A percentile compares a stretch with the other conserved stretches of the same genome.
These are phyloP conservation scores for Oreochromis mossambicus DNA, from an alignment of 2,797 vertebrate species.

Conservation along the genomic window DNA sequence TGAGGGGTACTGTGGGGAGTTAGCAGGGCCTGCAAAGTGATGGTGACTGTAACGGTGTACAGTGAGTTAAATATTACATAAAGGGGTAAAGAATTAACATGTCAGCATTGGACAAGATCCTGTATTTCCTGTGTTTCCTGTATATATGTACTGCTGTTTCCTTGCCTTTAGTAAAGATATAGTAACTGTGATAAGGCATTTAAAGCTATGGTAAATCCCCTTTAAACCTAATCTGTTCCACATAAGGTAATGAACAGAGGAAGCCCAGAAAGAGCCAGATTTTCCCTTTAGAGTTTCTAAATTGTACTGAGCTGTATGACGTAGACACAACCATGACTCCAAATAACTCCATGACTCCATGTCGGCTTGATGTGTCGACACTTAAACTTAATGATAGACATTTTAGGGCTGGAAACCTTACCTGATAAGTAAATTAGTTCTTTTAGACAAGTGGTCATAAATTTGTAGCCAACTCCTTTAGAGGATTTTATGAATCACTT, in stretches of 20 bases:
- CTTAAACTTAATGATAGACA: neutral
- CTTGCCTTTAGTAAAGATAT: neutral
- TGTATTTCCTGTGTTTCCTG: neutral
- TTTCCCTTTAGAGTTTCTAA: neutral
- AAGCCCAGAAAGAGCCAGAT: neutral
- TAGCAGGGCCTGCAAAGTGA: neutral
- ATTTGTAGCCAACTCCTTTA: neutral
- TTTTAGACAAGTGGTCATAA: neutral
- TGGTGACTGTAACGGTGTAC: neutral
- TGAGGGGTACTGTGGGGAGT: constrained; percentile 21
- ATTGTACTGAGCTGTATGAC: neutral
- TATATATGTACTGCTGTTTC: neutral
- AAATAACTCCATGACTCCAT: neutral
- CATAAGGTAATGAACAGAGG: neutral
- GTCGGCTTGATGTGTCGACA: neutral
- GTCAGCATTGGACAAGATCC: neutral
- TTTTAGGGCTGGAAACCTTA: neutral
- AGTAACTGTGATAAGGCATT: neutral
- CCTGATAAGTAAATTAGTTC: neutral
- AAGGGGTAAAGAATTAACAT: neutral
- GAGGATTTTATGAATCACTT: neutral
- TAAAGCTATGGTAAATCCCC: neutral
- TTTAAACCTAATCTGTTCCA: neutral
- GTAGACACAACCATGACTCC: neutral
- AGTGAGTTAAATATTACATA: constrained; percentile 9